A percentile compares a stretch with the other conserved stretches of the same genome.
Evolutionary conservation across 2,113 vertebrate genomes (phyloP).

Genomic region (Myotis davidii): DNA sequence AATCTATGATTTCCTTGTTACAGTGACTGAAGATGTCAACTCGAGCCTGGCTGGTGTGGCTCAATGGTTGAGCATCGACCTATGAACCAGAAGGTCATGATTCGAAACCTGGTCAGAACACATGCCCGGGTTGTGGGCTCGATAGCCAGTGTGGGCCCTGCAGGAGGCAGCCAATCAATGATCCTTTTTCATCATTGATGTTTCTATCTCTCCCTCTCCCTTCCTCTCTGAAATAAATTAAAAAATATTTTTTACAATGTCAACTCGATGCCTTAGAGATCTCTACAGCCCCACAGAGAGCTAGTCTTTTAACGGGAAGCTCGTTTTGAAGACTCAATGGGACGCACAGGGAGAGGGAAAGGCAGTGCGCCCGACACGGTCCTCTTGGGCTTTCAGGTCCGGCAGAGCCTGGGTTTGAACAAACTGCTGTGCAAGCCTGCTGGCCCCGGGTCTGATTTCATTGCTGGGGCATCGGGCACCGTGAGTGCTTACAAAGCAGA

Average conservation of each 20-base stretch:
- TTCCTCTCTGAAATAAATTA: too few species aligned
- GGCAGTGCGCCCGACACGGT: accelerated
- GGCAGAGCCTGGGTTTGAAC: accelerated
- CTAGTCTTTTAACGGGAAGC: background rate
- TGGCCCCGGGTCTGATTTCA: background rate
- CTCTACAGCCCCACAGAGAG: background rate
- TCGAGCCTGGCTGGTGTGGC: too few species aligned
- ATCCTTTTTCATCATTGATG: too few species aligned
- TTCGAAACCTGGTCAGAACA: too few species aligned
- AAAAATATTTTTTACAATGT: background rate
- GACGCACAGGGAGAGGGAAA: too few species aligned
- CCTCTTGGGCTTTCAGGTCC: background rate
- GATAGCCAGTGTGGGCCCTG: too few species aligned
- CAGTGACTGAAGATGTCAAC: background rate
- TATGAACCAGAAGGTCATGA: too few species aligned
- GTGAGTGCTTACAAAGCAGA: background rate
- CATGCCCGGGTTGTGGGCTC: too few species aligned
- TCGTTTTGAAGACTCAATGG: background rate
- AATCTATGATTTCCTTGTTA: background rate
- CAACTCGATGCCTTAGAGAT: too few species aligned
- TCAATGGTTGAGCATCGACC: too few species aligned
- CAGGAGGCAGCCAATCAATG: too few species aligned
- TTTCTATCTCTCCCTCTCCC: too few species aligned
- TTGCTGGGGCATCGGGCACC: background rate
- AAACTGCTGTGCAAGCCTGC: accelerated